A percentile compares a stretch with the other conserved stretches of the same genome.
Conservation (phyloP, 1,140 invertebrate genomes). For the Halyomorpha halys region DNA sequence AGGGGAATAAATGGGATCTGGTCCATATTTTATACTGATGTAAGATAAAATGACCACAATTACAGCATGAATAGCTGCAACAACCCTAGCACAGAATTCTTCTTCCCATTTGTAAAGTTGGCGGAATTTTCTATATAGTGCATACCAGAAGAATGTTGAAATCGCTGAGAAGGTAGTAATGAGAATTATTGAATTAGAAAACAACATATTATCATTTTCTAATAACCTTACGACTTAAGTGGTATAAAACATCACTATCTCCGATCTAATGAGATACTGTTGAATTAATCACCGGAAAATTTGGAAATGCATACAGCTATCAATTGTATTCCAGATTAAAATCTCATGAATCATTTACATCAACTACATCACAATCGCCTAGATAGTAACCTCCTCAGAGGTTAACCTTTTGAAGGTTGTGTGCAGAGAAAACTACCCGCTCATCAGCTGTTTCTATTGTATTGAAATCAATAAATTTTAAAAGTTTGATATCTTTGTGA, state of each 20-base stretch:
- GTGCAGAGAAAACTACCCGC: background rate
- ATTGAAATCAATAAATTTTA: no score
- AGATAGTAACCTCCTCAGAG: background rate
- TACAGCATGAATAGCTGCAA: slow-evolving; percentile 26
- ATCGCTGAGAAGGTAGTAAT: background rate
- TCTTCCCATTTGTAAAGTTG: slow-evolving; percentile 16
- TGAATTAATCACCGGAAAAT: no score
- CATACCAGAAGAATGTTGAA: slow-evolving; percentile 20
- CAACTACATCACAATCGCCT: no score
- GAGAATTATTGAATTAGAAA: background rate
- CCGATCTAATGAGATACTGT: no score
- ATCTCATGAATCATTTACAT: no score
- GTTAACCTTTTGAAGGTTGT: slow-evolving; percentile 1
- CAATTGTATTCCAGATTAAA: no score
- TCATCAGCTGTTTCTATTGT: slow-evolving; percentile 1
- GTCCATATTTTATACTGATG: slow-evolving; percentile 14
- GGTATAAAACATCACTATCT: no score
- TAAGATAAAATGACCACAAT: slow-evolving; percentile 21
- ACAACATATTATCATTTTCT: slow-evolving; percentile 16
- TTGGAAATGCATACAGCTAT: no score
- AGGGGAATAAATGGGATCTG: slow-evolving; percentile 20
- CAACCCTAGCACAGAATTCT: slow-evolving; percentile 24
- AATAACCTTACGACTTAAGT: no score
- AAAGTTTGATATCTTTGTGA: no score
- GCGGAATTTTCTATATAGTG: slow-evolving; percentile 18